Conservation (phyloP, 30 jellyfish, hydroid and myxozoan species). For the Chrysaora quinquecirrha region DNA sequence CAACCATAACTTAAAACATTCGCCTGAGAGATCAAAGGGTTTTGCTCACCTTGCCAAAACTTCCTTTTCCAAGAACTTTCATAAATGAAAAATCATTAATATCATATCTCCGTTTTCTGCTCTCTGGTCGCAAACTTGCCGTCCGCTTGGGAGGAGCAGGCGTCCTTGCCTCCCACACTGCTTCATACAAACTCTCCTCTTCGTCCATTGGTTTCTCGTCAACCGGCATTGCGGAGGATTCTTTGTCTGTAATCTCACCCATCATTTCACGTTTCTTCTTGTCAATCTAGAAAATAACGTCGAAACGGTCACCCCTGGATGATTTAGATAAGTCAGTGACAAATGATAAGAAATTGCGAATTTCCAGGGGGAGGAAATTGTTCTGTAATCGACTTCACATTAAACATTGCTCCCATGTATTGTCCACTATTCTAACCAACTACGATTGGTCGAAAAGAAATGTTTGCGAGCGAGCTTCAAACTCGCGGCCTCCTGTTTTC, state of each 20-base stretch:
- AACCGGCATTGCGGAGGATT: slow-evolving; percentile 22
- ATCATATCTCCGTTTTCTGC: slow-evolving; percentile 75
- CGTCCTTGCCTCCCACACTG: slow-evolving; percentile 92
- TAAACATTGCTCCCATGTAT: too few relatives aligned
- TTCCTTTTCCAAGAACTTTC: slow-evolving; percentile 96
- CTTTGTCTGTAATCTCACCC: slow-evolving; percentile 39
- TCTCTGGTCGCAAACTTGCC: slow-evolving; percentile 89
- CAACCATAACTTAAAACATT: too few relatives aligned
- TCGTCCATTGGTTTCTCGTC: slow-evolving; percentile 87
- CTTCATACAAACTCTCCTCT: slow-evolving; percentile 83
- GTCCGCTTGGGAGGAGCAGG: slow-evolving; percentile 99
- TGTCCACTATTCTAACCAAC: too few relatives aligned
- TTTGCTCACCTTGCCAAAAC: slow-evolving; percentile 98
- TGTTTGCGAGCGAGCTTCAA: too few relatives aligned
- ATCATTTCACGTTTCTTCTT: slow-evolving; percentile 84
- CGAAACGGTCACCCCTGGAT: too few relatives aligned
- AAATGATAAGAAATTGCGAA: too few relatives aligned
- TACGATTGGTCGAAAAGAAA: too few relatives aligned
- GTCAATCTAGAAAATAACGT: slow-evolving; percentile 51
- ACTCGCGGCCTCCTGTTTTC: too few relatives aligned
- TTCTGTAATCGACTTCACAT: too few relatives aligned
- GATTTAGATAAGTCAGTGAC: too few relatives aligned
- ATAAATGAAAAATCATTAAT: slow-evolving; percentile 78
- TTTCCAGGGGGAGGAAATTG: too few relatives aligned
- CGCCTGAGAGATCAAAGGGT: too few relatives aligned